Evolutionary conservation across 2,797 vertebrate genomes (phyloP), one percentile per base, ranked within the genome.

Genomic region (Myotis vivesi): DNA sequence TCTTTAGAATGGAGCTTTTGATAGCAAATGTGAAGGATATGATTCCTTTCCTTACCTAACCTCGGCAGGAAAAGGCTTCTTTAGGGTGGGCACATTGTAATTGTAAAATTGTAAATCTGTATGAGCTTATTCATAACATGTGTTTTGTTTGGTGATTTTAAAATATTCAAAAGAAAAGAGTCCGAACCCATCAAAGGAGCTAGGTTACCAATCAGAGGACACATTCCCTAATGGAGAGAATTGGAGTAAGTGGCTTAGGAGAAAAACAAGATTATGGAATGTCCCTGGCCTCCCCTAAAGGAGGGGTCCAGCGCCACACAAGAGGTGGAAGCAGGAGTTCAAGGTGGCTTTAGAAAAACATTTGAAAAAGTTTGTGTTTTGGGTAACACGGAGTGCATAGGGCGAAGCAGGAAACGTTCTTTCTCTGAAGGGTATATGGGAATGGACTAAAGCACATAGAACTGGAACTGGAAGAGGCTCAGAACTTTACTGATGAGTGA

Each of bases 91-190:
- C 8, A 62, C 33, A 20, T 83, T 82, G 41, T 62, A 87, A 84
- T 22, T 94, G 33, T 30, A 22, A 64, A 64, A 33, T 64, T 64
- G 53, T 49, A 88, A 91, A 81, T 91, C 73, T 95, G 36, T 33
- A 11, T 72, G 91, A 89, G 28, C 28, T 82, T 83, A 62, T 79
- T 95, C 28, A 80, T 66, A 91, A 82, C 28, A 81, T 44, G 7
- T 82, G 20, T 92, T 92, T 89, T 72, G 53, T 84, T 95, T 84
- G 28, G 72, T 87, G 53, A 17, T 81, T 95, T 96, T 62, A 75
- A 93, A 87, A 87, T 64, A 76, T 55, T 91, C 76, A 62, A 30
- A 77, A 72, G 68, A 72, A 89, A 92, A 76, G 82, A 38, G 30
- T 73, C 46, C 66, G 71, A 75, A 75, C 25, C 89, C 51, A 49